Conservation (phyloP, 2,113 vertebrate genomes). For the Cyprinodon tularosa region DNA sequence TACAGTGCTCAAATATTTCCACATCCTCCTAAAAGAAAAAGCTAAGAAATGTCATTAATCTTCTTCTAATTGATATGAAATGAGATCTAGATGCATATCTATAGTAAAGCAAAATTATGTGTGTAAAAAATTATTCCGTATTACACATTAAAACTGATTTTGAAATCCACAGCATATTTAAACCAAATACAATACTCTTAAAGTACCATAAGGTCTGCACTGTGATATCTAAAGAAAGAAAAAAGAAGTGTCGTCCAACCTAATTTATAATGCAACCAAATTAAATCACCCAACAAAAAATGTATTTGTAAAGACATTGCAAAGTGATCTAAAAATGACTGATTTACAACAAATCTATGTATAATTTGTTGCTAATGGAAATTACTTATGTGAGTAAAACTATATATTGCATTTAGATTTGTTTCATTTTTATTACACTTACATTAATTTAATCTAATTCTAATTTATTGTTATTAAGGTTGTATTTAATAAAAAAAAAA, state of each 20-base stretch:
- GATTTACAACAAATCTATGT: not conserved
- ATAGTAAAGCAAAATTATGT: not conserved
- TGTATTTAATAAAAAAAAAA: no score
- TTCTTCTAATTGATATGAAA: not conserved
- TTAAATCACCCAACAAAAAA: not conserved
- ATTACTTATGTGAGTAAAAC: not conserved
- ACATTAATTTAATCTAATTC: not conserved
- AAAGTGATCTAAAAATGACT: not conserved
- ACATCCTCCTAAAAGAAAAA: not conserved
- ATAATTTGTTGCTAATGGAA: not conserved
- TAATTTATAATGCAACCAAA: no score
- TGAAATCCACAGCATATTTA: not conserved
- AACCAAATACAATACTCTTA: not conserved
- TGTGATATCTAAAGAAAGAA: not conserved
- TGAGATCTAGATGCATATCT: not conserved
- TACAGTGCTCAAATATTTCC: not conserved
- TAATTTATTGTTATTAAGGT: no score
- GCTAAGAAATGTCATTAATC: not conserved
- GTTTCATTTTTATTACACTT: not conserved
- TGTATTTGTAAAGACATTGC: not conserved
- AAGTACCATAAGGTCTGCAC: not conserved
- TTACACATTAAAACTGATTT: not conserved
- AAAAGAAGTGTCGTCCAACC: not conserved
- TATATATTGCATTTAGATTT: not conserved
- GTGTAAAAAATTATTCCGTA: not conserved